Base-by-base conservation (phyloP, 1,140 invertebrate genomes). In the Trinorchestia longiramus region DNA sequence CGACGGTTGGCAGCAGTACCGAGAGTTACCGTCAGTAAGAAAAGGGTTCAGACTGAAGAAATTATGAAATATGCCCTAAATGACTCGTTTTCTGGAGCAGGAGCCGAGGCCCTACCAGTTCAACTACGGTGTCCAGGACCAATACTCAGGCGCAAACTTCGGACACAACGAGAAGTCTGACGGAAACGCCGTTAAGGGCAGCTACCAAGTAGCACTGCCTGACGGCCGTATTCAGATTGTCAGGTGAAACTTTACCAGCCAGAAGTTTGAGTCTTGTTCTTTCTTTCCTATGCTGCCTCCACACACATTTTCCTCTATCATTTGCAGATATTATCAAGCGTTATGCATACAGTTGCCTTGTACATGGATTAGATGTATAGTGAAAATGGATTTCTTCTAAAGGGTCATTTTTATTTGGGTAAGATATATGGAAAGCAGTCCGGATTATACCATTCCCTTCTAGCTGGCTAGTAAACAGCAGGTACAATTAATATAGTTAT, bases 111-210 rank as follows among this genome's bases (percentile, higher is more conserved):
- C 97, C 28, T 97, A 97, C 96, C 96, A 97, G 41, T 97, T 97
- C 96, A 96, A 97, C 57, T 97, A 97, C 87, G 97, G 96, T 28
- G 97, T 97, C 28, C 97, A 97, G 47, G 97, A 97, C 95, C 96
- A 97, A 43, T 97, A 97, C 95, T 97, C 96, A 36, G 97, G 97
- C 0, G 96, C 97, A n/a, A 97, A 97, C 95, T 97, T 97, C 95
- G 97, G 97, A 45, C 97, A 97, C 77, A 96, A 96, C 87, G 97
- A 97, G 95, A 95, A 95, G n/a, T 97, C 97, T 88, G 97, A 97
- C 96, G 97, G 97, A 95, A 96, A 97, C 43, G 96, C 95, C n/a
- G 97, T 97, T 17, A 95, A 97, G 47, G 97, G 97, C 42, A 95
- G 96, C 41, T 97, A 97, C 95, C 95, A 95, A 19, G 97, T 97